Evolutionary conservation across 2,797 vertebrate species (phyloP), one percentile per base, ranked within the genome.

Genomic region (Muscicapa striata): DNA sequence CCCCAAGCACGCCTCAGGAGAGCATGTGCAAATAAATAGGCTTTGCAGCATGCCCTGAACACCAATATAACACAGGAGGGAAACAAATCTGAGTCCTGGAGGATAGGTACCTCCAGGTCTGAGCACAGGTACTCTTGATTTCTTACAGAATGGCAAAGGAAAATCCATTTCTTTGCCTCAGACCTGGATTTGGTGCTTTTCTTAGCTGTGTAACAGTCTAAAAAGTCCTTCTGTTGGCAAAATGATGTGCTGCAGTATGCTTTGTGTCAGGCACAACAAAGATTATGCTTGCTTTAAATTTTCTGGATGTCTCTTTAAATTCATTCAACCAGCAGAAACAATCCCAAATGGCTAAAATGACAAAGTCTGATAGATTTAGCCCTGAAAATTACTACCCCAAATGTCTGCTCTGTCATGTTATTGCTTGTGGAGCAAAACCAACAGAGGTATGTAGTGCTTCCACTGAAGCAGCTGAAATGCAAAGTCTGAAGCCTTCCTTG

Each of bases 231-330:
- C 32, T 81, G 58, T 68, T 90, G 74, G 54, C 46, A 85, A 63
- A 92, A 79, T 52, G 27, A 69, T 85, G 43, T 3, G 2, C 64
- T 83, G 64, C 58, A 43, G 68, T 41, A 15, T 48, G 27, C 27
- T 85, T 91, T 67, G 55, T 67, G 68, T 59, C 29, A 48, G 82
- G 23, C 64, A 74, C 57, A 87, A 89, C 40, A 76, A 73, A 79
- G 87, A 79, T 46, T 26, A 76, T 55, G 36, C 36, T 69, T 76
- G 36, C 68, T 80, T 91, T 90, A 63, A 40, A 43, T 83, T 89
- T 93, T 92, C 76, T 80, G 69, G 49, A 46, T 48, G n/a, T 38
- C 24, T 77, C 38, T 89, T 80, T 43, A 80, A 89, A 80, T 80
- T 87, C 5, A 29, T 80, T 83, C 64, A 75, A 43, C 29, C 36